A percentile compares a stretch with the other conserved stretches of the same genome.
These are phyloP conservation scores for Propithecus perrieri DNA, from an alignment of 2,797 vertebrate species.

Conservation along the genomic window DNA sequence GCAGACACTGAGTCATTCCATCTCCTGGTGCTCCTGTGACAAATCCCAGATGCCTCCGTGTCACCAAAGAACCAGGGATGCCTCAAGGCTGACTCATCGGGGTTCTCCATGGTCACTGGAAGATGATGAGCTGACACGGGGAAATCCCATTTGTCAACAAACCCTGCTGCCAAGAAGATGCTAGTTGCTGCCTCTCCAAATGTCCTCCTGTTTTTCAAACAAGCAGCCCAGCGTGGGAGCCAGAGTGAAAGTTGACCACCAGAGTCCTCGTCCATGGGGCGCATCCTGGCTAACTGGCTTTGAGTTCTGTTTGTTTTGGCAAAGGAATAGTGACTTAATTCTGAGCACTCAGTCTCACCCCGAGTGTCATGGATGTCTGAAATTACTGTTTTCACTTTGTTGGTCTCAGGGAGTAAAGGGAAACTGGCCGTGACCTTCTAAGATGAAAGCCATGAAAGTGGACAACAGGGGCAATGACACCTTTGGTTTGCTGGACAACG, in stretches of 20 bases:
- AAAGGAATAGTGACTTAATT: neutral
- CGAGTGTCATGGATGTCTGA: neutral
- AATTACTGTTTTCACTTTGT: neutral
- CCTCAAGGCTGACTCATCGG: neutral
- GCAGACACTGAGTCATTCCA: neutral
- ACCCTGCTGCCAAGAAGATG: neutral
- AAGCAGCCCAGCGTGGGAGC: neutral
- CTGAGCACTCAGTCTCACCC: neutral
- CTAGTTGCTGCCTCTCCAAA: neutral
- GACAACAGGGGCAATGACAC: neutral
- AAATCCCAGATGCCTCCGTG: neutral
- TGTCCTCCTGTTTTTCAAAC: neutral
- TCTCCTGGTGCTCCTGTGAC: neutral
- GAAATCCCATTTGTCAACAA: neutral
- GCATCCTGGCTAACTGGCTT: neutral
- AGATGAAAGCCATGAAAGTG: neutral
- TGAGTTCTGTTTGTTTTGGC: slow-evolving; percentile 36
- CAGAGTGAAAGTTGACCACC: neutral
- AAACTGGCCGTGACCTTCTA: neutral
- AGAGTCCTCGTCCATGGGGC: neutral
- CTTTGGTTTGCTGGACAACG: neutral
- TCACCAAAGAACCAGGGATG: neutral
- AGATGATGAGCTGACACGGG: neutral
- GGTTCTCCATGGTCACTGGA: neutral
- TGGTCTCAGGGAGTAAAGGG: neutral